These are phyloP conservation scores for Cherax quadricarinatus DNA, from an alignment of 1,140 invertebrate species.

Conservation along the genomic window DNA sequence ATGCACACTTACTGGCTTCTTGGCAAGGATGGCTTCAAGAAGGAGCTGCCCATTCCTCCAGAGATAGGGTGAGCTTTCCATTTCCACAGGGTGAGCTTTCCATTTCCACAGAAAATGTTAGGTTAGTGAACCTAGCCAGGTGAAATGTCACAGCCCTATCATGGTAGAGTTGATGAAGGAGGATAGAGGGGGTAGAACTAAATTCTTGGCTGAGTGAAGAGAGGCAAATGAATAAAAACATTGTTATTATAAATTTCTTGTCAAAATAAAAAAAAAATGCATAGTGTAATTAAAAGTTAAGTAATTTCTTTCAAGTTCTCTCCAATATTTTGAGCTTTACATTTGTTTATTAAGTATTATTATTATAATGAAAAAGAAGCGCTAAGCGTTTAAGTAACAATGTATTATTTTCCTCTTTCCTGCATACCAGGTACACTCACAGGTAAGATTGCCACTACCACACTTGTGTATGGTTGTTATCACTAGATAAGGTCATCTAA, in stretches of 20 bases:
- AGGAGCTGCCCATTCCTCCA: constrained; percentile 87
- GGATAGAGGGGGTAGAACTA: background rate
- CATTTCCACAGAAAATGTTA: background rate
- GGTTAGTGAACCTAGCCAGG: background rate
- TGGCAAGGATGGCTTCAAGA: constrained; percentile 91
- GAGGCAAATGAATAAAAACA: background rate
- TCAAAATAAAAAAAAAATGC: too few species aligned
- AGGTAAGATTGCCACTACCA: background rate
- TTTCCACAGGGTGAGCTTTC: constrained; percentile 79
- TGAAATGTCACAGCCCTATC: background rate
- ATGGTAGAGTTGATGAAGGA: background rate
- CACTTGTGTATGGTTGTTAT: background rate
- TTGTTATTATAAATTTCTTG: too few species aligned
- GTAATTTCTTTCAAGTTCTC: too few species aligned
- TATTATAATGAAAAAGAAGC: too few species aligned
- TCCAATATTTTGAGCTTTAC: too few species aligned
- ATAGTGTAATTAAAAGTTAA: too few species aligned
- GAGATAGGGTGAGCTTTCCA: constrained; percentile 83
- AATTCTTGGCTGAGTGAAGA: background rate
- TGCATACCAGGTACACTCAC: background rate
- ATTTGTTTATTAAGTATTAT: too few species aligned
- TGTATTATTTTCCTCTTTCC: too few species aligned
- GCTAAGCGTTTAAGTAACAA: too few species aligned
- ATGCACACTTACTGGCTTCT: constrained; percentile 75
- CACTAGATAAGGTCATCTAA: too few species aligned